Evolutionary conservation across 1,140 invertebrate species (phyloP).

Genomic region (Brevipalpus yothersi): DNA sequence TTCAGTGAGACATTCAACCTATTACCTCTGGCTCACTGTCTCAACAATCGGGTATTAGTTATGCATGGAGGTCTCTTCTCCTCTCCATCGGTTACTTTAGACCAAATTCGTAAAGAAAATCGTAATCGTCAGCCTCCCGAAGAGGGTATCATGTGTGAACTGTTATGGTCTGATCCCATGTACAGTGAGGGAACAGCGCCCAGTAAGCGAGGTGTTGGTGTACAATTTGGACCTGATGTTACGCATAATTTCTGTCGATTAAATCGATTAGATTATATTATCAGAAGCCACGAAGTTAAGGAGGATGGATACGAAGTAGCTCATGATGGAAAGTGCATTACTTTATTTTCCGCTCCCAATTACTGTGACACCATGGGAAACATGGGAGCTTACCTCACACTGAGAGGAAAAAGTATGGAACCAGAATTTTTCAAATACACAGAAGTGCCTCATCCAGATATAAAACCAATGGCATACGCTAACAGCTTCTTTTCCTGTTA

Average conservation of each 20-base stretch:
- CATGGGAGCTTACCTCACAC: slow-evolving; percentile 84
- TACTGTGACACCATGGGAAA: slow-evolving; percentile 99
- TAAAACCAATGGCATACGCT: slow-evolving; percentile 53
- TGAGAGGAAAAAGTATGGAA: slow-evolving; percentile 67
- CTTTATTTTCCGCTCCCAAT: slow-evolving; percentile 92
- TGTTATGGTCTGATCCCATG: slow-evolving; percentile 96
- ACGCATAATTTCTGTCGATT: slow-evolving; percentile 55
- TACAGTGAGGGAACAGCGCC: slow-evolving; percentile 53
- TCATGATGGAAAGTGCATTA: slow-evolving; percentile 81
- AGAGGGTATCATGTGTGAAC: slow-evolving; percentile 85
- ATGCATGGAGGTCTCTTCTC: slow-evolving; percentile 90
- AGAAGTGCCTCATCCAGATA: slow-evolving; percentile 86
- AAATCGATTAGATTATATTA: slow-evolving; percentile 76
- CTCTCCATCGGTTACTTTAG: slow-evolving; percentile 58
- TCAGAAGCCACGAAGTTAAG: slow-evolving; percentile 87
- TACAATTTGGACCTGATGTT: slow-evolving; percentile 95
- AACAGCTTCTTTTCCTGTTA: slow-evolving; percentile 11
- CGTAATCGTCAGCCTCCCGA: slow-evolving; percentile 90
- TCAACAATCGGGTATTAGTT: slow-evolving; percentile 71
- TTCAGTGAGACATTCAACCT: slow-evolving; percentile 98
- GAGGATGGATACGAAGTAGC: slow-evolving; percentile 77
- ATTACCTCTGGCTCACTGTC: slow-evolving; percentile 81
- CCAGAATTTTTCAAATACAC: slow-evolving; percentile 76
- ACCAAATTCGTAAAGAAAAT: slow-evolving; percentile 64
- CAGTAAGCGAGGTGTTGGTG: slow-evolving; percentile 87